A percentile compares a stretch with the other conserved stretches of the same genome.
phyloP scores from a whole-genome alignment of 1,140 invertebrate genomes.

The Eciton burchellii region DNA sequence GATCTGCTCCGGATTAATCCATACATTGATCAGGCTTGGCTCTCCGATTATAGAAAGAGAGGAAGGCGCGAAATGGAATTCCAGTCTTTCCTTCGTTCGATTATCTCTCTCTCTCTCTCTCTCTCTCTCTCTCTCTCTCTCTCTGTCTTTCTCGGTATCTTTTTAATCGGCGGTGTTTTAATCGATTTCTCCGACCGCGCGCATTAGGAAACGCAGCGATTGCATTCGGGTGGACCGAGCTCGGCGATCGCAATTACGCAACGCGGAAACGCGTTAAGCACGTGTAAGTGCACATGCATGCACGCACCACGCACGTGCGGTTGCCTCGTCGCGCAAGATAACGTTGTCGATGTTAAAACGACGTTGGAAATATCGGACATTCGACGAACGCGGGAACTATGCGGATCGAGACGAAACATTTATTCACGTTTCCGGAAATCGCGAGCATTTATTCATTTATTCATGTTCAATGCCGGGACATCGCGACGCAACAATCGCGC shows the following conservation, averaged over 20 bases:
- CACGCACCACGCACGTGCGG: no score
- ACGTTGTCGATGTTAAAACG: conserved; percentile 7
- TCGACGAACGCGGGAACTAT: neutral
- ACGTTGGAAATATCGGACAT: neutral
- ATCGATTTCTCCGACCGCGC: conserved; percentile 37
- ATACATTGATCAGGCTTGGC: neutral
- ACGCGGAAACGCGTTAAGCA: conserved; percentile 43
- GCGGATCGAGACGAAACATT: neutral
- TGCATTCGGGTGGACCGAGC: conserved; percentile 16
- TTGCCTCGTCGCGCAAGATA: conserved; percentile 9
- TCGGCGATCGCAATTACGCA: conserved; percentile 39
- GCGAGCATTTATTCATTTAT: neutral
- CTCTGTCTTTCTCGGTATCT: neutral
- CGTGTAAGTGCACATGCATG: neutral
- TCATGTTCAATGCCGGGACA: neutral
- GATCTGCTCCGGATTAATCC: neutral
- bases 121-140: no score
- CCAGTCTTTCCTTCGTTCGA: neutral
- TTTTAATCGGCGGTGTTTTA: conserved; percentile 47
- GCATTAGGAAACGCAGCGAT: conserved; percentile 33
- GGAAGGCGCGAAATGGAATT: conserved; percentile 26
- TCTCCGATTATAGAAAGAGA: conserved; percentile 1
- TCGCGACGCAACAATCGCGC: neutral
- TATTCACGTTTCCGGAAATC: neutral
- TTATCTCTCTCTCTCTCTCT: no score